Evolutionary conservation across 2,113 vertebrate species (phyloP).

Genomic region (Sylvietta virens): DNA sequence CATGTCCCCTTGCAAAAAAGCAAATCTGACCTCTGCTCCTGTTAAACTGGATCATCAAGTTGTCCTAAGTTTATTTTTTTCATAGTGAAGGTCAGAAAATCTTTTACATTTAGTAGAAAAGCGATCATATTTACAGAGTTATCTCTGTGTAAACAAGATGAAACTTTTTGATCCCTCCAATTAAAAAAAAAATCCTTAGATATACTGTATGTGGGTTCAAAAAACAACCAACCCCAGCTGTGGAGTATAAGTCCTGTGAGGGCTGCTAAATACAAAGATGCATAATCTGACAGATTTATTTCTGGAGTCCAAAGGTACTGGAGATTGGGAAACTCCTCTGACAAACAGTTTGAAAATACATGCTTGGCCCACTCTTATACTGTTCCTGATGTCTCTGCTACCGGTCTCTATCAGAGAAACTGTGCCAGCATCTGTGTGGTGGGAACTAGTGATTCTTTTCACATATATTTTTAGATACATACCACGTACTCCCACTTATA

Average conservation of each 20-base stretch:
- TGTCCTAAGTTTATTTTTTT: neutral
- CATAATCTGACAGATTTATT: neutral
- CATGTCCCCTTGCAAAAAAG: neutral
- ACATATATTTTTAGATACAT: neutral
- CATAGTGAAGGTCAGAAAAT: neutral
- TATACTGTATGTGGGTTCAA: neutral
- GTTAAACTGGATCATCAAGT: neutral
- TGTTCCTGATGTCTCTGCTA: neutral
- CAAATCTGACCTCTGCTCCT: neutral
- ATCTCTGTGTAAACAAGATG: neutral
- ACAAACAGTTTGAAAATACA: neutral
- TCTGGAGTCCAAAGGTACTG: neutral
- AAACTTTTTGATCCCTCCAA: neutral
- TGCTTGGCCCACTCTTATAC: neutral
- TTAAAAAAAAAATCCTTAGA: neutral
- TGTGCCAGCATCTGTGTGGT: neutral
- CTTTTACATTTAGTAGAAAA: neutral
- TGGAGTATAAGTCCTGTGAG: neutral
- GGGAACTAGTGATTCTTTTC: neutral
- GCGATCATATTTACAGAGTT: neutral
- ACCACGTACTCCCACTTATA: conserved; percentile 97
- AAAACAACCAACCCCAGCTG: neutral
- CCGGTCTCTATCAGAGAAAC: neutral
- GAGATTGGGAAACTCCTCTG: neutral
- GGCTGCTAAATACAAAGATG: neutral